Evolutionary conservation across 2,888 invertebrate species (phyloP), one percentile per base, ranked within the genome.

Genomic region (Desoria tigrina): DNA sequence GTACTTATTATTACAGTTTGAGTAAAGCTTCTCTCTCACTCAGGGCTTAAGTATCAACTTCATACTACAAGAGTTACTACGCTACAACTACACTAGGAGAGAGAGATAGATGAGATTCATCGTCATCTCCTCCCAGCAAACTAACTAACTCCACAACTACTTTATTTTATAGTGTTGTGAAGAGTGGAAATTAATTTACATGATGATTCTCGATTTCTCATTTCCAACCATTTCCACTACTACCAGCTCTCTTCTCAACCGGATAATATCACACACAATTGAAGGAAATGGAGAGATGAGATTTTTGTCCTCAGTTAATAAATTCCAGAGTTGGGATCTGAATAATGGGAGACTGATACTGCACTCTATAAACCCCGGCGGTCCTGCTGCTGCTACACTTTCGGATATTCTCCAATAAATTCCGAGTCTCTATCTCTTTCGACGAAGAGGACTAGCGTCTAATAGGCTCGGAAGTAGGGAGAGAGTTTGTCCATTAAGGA

Each of bases 401-500:
- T n/a, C n/a, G n/a, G n/a, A n/a, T n/a, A n/a, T n/a, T n/a, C 32
- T 32, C 6, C 11, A 32, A 11, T 32, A 32, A 32, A 32, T 11
- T 11, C 32, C n/a, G n/a, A n/a, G n/a, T n/a, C 32, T 32, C 32
- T 32, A 32, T 32, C 32, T 32, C n/a, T n/a, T n/a, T n/a, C n/a
- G n/a, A n/a, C n/a, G n/a, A n/a, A n/a, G n/a, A 32, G 32, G 32
- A 32, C 11, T 32, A n/a, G n/a, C n/a, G 32, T 54, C 28, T 54
- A 54, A 54, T 54, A 28, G 28, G 32, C 11, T 54, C 11, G 32
- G 54, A 54, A 54, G 26, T 28, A 54, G 26, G 54, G n/a, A 54
- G 54, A 57, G 56, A 4, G 39, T 37, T 11, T n/a, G n/a, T 39
- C 42, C 32, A 57, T 37, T 58, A 58, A 45, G 26, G 24, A 58